Conservation (phyloP, 2,113 vertebrate species). For the Gymnobelideus leadbeateri region DNA sequence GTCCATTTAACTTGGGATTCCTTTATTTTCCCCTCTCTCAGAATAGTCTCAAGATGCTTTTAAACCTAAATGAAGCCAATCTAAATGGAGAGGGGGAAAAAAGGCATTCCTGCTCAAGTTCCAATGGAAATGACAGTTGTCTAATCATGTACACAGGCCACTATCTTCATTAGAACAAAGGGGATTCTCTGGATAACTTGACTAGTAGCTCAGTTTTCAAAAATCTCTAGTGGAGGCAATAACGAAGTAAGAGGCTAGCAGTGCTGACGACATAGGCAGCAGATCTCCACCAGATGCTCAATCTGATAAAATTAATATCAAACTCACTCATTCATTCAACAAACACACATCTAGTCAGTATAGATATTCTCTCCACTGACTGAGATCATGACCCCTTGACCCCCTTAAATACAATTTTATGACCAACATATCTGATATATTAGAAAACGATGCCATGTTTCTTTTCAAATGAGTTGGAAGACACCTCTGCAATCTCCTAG, state of each 20-base stretch:
- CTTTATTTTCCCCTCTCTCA: not conserved
- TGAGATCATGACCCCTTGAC: not conserved
- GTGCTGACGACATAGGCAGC: not conserved
- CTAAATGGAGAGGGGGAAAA: not conserved
- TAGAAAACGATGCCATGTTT: not conserved
- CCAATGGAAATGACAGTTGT: not conserved
- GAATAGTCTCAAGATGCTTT: not conserved
- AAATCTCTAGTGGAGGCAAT: not conserved
- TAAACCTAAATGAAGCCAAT: conserved; percentile 18
- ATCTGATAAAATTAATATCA: not conserved
- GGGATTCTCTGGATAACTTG: not conserved
- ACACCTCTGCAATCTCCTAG: not conserved
- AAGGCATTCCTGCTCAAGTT: not conserved
- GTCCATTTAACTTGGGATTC: not conserved
- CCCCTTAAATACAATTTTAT: not conserved
- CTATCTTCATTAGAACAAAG: not conserved
- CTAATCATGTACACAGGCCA: not conserved
- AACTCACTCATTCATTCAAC: not conserved
- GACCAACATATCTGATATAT: not conserved
- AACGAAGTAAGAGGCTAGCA: not conserved
- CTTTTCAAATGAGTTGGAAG: not conserved
- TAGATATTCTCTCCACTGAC: not conserved
- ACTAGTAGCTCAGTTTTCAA: not conserved
- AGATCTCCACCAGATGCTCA: not conserved
- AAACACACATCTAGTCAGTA: not conserved